Evolutionary conservation across 2,797 vertebrate species (phyloP), one percentile per base, ranked within the genome.

Genomic region (Spinibarbus caldwelli): DNA sequence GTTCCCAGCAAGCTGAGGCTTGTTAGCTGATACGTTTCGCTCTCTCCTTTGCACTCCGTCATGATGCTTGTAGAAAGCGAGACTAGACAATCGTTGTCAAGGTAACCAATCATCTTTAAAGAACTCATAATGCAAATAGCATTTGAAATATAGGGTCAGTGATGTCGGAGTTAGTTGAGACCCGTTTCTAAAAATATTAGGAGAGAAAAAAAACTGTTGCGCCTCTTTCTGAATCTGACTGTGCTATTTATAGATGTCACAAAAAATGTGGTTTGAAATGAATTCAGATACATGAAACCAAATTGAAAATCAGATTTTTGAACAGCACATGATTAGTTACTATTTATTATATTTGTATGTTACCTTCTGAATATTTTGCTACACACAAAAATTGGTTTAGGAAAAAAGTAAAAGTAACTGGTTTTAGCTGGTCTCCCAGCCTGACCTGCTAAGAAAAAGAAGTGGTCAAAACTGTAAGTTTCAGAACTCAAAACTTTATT

Each of bases 31-130:
- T 86, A 90, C 83, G 43, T 83, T 84, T 70, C 52, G 26, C 72
- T 78, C 80, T 84, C 67, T 59, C 72, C 82, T 90, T 85, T 88
- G 81, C 88, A 64, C 89, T 93, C n/a, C 8, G 88, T 92, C 89
- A 90, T 92, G 87, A 91, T 91, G 87, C 91, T 91, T 88, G 91
- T 91, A 90, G 93, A 93, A 93, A 83, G 77, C 6, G 15, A 84
- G 91, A 94, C 93, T 90, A 93, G 94, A 95, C 94, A 94, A 94
- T 76, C 91, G 95, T 95, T 95, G 94, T 93, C 95, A 96, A 94
- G 93, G 95, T 93, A 95, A 96, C 93, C 93, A 93, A 91, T 90
- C 92, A 90, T 92, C 91, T 86, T 86, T 77, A 70, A 92, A 91
- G 88, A 92, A 89, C 93, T 90, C 89, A 91, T 91, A 91, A 93